These are phyloP conservation scores for Crocallis elinguaria DNA, from an alignment of 2,888 invertebrate genomes.

Conservation along the genomic window DNA sequence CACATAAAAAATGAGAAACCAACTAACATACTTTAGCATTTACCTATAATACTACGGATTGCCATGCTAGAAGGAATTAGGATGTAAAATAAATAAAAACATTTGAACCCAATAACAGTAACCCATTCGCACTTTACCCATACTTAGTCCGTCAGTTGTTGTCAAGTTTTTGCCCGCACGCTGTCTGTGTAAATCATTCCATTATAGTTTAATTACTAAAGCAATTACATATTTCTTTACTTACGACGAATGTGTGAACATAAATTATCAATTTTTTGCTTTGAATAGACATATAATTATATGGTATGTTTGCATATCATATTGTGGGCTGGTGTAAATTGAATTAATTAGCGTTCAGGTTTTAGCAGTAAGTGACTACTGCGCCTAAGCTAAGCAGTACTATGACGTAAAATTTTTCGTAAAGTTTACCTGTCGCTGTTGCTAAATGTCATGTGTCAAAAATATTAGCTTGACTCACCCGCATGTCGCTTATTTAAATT, in stretches of 20 bases:
- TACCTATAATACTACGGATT: no score
- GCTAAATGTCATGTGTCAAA: no score
- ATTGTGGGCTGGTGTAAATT: conserved; percentile 1
- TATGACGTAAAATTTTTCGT: no score
- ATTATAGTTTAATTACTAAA: conserved; percentile 54
- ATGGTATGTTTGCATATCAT: conserved; percentile 4
- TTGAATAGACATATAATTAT: conserved; percentile 1
- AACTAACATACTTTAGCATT: no score
- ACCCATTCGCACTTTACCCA: not conserved
- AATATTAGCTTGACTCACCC: no score
- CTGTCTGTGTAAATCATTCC: conserved; percentile 50
- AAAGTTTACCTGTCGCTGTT: no score
- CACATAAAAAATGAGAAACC: no score
- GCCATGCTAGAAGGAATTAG: no score
- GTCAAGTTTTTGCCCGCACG: conserved; percentile 29
- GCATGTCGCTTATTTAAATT: no score
- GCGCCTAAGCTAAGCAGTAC: not conserved
- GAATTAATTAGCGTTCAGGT: not conserved
- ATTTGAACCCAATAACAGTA: conserved; percentile 10
- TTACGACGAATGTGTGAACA: conserved; percentile 53
- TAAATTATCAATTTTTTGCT: conserved; percentile 40
- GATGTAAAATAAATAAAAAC: no score
- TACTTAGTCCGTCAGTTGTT: conserved; percentile 13
- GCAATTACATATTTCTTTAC: conserved; percentile 53
- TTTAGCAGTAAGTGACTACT: not conserved